Evolutionary conservation across 2,888 invertebrate genomes (phyloP).

Genomic region (Sinodicranocentrus sp.): DNA sequence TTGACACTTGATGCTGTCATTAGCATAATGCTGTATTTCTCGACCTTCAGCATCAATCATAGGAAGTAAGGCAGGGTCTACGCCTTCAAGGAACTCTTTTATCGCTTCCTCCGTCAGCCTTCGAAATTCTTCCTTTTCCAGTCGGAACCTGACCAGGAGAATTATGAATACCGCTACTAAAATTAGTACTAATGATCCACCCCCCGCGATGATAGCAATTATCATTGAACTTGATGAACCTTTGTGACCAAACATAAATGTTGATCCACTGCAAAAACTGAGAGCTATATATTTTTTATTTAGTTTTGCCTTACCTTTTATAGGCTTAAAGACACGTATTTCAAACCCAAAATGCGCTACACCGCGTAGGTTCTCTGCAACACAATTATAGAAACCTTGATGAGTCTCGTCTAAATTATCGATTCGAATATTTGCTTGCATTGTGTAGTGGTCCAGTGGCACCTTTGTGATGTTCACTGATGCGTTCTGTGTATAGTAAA

Average conservation of each 20-base stretch:
- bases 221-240: background rate
- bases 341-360: conserved; percentile 12
- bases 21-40: conserved; percentile 20
- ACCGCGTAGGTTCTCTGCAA: conserved; percentile 28
- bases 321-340: background rate
- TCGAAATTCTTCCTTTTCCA: conserved; percentile 58
- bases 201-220: conserved; percentile 24
- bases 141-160: conserved; percentile 26
- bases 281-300: too few species aligned
- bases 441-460: too few species aligned
- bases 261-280: too few species aligned
- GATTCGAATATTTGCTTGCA: too few species aligned
- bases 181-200: conserved; percentile 24
- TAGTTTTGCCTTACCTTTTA: too few species aligned
- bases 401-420: conserved; percentile 37
- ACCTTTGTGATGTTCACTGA: too few species aligned
- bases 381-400: conserved; percentile 43
- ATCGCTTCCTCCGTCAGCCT: conserved; percentile 57
- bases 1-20: conserved; percentile 28
- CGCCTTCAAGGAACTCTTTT: conserved; percentile 51
- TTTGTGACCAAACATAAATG: too few species aligned
- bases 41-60: background rate
- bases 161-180: conserved; percentile 24
- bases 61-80: conserved; percentile 8
- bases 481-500: too few species aligned